Conservation (phyloP, 2,888 invertebrate species). For the Mechanitis messenoides region DNA sequence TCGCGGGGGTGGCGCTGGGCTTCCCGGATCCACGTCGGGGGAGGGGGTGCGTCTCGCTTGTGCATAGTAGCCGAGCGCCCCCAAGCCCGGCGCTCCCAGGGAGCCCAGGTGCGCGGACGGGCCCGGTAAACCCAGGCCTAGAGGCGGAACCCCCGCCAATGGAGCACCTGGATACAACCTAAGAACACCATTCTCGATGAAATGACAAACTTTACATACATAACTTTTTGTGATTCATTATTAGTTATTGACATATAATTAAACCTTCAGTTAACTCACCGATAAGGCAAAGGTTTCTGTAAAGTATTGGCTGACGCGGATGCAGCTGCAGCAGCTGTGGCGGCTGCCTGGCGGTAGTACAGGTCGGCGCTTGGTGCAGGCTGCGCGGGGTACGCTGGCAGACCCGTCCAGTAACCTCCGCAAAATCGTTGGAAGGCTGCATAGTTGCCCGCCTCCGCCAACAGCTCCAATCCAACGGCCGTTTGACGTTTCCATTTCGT, state of each 20-base stretch:
- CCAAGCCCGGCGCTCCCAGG: constrained; percentile 82
- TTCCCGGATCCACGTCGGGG: constrained; percentile 78
- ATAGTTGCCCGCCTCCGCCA: constrained; percentile 98
- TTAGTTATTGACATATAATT: no score
- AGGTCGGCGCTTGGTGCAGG: constrained; percentile 84
- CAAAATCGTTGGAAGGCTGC: constrained; percentile 98
- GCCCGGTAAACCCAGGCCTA: constrained; percentile 79
- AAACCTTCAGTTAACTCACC: constrained; percentile 45
- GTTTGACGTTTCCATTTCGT: constrained; percentile 99
- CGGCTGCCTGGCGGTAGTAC: constrained; percentile 89
- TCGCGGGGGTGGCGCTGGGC: constrained; percentile 71
- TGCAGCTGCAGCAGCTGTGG: constrained; percentile 80
- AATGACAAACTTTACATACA: not conserved
- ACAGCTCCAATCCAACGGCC: constrained; percentile 95
- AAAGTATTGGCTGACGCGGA: constrained; percentile 81
- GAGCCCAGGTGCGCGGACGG: constrained; percentile 81
- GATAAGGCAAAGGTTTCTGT: constrained; percentile 92
- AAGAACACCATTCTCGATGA: constrained; percentile 33
- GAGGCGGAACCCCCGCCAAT: constrained; percentile 72
- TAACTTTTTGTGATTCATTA: no score
- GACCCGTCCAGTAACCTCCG: constrained; percentile 84
- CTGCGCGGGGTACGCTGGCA: constrained; percentile 81
- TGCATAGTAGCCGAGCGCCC: constrained; percentile 72
- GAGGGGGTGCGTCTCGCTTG: constrained; percentile 69
- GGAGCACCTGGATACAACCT: constrained; percentile 79